A percentile compares a stretch with the other conserved stretches of the same genome.
phyloP scores from a whole-genome alignment of 2,888 invertebrate genomes.

The Operophtera brumata region DNA sequence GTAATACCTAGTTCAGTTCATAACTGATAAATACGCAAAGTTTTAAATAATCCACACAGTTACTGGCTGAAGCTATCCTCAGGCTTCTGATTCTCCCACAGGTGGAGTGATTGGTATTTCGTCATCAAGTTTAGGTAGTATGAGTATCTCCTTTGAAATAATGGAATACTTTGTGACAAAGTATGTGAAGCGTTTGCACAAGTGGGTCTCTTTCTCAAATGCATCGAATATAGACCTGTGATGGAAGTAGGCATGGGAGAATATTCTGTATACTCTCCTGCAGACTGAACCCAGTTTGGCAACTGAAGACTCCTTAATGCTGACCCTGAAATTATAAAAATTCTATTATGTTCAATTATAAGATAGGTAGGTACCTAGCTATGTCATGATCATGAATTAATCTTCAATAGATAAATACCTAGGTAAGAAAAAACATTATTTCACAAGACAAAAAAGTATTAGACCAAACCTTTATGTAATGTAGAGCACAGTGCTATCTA shows the following conservation, averaged over 20 bases:
- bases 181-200: constrained; percentile 97
- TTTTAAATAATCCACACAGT: constrained; percentile 32
- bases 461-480: too few relatives aligned
- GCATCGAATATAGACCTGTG: constrained; percentile 98
- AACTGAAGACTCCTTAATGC: constrained; percentile 99
- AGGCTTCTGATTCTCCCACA: constrained; percentile 77
- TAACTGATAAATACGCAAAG: constrained; percentile 20
- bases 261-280: constrained; percentile 98
- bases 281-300: constrained; percentile 99
- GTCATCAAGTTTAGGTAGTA: constrained; percentile 96
- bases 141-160: constrained; percentile 99
- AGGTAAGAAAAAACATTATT: too few relatives aligned
- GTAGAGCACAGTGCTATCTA: too few relatives aligned
- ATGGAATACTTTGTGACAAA: constrained; percentile 99
- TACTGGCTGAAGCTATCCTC: constrained; percentile 44
- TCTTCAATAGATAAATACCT: too few relatives aligned
- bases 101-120: constrained; percentile 81
- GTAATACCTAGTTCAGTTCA: constrained; percentile 15
- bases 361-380: too few relatives aligned
- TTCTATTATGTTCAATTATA: too few relatives aligned
- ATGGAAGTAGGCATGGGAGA: constrained; percentile 99
- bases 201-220: constrained; percentile 97
- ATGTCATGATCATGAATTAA: too few relatives aligned
- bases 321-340: constrained; percentile 86
- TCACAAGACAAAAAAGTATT: too few relatives aligned